A percentile compares a stretch with the other conserved stretches of the same genome.
Conservation (phyloP, 1,140 invertebrate genomes). For the Plutomurus gul region DNA sequence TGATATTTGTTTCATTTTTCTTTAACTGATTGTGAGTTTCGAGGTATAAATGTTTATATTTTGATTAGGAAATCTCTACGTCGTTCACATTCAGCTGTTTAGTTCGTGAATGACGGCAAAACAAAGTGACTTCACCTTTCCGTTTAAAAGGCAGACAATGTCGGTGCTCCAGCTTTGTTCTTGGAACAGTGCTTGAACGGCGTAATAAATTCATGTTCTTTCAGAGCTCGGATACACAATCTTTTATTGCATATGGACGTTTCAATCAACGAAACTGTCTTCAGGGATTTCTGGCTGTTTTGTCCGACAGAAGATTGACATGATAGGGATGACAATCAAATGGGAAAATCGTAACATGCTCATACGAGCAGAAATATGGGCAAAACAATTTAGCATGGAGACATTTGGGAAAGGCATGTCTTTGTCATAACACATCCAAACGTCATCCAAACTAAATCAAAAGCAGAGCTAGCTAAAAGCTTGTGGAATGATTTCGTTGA, state of each 20-base stretch:
- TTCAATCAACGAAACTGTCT: neutral
- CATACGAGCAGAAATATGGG: neutral
- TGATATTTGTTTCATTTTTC: too few relatives aligned
- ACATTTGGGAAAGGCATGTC: slow-evolving; percentile 34
- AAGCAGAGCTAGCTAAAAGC: neutral
- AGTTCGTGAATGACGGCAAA: too few relatives aligned
- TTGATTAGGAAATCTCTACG: too few relatives aligned
- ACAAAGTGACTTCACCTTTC: too few relatives aligned
- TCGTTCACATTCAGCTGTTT: too few relatives aligned
- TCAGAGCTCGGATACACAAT: too few relatives aligned
- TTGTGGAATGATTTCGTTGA: neutral
- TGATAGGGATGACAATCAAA: neutral
- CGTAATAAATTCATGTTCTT: neutral
- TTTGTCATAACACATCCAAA: neutral
- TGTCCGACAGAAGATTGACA: neutral
- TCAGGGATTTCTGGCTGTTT: neutral
- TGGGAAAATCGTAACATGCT: neutral
- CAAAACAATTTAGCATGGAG: neutral
- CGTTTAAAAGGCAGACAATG: too few relatives aligned
- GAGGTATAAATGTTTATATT: too few relatives aligned
- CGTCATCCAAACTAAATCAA: slow-evolving; percentile 36
- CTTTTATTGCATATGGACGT: too few relatives aligned
- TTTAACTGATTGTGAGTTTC: too few relatives aligned
- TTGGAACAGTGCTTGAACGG: too few relatives aligned
- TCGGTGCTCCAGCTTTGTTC: too few relatives aligned